These are phyloP conservation scores for Mesorhabditis belari DNA, from an alignment of 2,888 invertebrate genomes.

Conservation along the genomic window DNA sequence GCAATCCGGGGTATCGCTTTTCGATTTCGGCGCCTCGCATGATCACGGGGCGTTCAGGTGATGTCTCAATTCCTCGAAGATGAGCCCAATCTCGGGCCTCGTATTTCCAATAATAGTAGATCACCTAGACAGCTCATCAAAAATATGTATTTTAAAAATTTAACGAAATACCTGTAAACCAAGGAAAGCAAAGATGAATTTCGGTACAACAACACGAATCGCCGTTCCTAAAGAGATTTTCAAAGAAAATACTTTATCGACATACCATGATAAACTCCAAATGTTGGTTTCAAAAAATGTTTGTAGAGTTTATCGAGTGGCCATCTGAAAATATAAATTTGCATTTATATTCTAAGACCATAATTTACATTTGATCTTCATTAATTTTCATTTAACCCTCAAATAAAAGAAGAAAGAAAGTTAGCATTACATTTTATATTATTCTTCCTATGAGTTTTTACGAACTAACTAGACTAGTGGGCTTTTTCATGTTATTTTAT, in stretches of 20 bases:
- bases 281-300: conserved; percentile 48
- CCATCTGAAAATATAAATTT: too few relatives aligned
- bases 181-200: conserved; percentile 37
- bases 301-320: conserved; percentile 51
- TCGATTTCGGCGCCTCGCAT: conserved; percentile 26
- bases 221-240: conserved; percentile 28
- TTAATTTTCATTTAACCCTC: too few relatives aligned
- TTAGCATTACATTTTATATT: too few relatives aligned
- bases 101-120: conserved; percentile 51
- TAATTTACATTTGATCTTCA: too few relatives aligned
- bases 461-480: too few relatives aligned
- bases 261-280: conserved; percentile 39
- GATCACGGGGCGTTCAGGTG: conserved; percentile 32
- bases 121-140: conserved; percentile 4
- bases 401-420: too few relatives aligned
- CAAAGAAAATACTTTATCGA: not conserved
- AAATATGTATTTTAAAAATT: not conserved
- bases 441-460: too few relatives aligned
- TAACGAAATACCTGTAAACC: conserved; percentile 17
- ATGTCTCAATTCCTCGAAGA: conserved; percentile 38
- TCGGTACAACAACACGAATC: conserved; percentile 44
- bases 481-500: too few relatives aligned
- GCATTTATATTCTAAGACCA: too few relatives aligned
- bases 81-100: conserved; percentile 45
- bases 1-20: conserved; percentile 35